Percentiles rank a stretch among this genome's conserved stretches.
Evolutionary conservation across 2,797 vertebrate species (phyloP).

Genomic region (Peromyscus aztecus): DNA sequence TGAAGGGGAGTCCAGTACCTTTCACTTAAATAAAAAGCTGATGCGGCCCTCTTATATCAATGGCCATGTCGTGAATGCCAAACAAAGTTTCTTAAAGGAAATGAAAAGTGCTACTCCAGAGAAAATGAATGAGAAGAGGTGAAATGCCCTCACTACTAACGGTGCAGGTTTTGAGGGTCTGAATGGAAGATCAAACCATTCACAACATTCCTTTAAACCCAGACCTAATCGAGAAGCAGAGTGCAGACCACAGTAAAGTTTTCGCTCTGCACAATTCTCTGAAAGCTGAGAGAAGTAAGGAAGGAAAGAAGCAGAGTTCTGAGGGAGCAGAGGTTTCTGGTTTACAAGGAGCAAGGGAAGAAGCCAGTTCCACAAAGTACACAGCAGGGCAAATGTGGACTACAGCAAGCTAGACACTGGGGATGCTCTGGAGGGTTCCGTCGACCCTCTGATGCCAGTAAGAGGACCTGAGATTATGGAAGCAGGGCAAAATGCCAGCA

Average conservation of each 20-base stretch:
- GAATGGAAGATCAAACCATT: neutral
- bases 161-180: neutral
- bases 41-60: neutral
- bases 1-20: neutral
- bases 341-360: neutral
- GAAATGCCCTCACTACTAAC: neutral
- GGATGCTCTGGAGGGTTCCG: neutral
- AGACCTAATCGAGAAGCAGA: neutral
- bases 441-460: neutral
- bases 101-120: neutral
- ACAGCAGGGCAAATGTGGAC: neutral
- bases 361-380: neutral
- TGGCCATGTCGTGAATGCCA: neutral
- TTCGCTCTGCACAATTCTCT: neutral
- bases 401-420: neutral
- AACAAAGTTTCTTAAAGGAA: neutral
- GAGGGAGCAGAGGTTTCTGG: neutral
- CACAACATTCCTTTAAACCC: neutral
- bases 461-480: neutral
- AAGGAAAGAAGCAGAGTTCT: neutral
- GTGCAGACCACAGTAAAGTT: neutral
- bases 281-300: neutral
- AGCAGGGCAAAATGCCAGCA: neutral
- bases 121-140: neutral
- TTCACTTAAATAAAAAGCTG: neutral